Conservation (phyloP, 2,113 vertebrate genomes). For the Phylloscopus trochilus region DNA sequence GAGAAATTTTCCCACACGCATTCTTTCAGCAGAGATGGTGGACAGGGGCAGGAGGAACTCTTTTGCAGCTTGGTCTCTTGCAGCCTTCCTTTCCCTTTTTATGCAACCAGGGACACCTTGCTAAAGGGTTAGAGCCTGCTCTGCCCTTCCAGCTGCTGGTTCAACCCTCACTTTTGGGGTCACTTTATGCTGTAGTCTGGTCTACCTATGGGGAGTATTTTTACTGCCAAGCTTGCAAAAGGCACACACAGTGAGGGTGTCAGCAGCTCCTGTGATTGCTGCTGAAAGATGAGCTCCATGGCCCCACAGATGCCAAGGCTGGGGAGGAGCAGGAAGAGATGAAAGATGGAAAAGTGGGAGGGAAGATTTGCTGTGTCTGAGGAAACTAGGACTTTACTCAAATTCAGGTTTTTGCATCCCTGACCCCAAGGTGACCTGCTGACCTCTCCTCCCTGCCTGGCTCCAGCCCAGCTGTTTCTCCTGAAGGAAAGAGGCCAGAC, state of each 20-base stretch:
- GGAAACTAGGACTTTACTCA: background rate
- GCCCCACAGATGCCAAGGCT: background rate
- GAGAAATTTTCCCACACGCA: background rate
- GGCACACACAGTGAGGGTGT: background rate
- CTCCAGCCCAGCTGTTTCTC: conserved; percentile 32
- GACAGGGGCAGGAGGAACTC: background rate
- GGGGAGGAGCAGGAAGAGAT: background rate
- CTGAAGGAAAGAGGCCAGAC: conserved; percentile 11
- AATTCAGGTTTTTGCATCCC: background rate
- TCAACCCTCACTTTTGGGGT: background rate
- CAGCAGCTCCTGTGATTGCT: background rate
- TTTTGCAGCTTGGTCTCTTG: background rate
- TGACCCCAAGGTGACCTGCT: conserved; percentile 33
- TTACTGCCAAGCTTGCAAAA: background rate
- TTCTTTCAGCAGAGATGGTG: background rate
- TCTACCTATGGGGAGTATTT: background rate
- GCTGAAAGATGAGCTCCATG: conserved; percentile 20
- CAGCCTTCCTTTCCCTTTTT: background rate
- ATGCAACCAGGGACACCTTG: background rate
- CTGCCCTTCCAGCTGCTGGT: background rate
- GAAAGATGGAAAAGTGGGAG: conserved; percentile 17
- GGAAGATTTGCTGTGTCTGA: background rate
- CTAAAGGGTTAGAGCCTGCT: background rate
- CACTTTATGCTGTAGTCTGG: background rate
- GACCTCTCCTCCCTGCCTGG: conserved; percentile 34